Percentiles rank a stretch among this genome's conserved stretches.
Conservation (phyloP, 2,888 invertebrate genomes). For the Muscina levida region DNA sequence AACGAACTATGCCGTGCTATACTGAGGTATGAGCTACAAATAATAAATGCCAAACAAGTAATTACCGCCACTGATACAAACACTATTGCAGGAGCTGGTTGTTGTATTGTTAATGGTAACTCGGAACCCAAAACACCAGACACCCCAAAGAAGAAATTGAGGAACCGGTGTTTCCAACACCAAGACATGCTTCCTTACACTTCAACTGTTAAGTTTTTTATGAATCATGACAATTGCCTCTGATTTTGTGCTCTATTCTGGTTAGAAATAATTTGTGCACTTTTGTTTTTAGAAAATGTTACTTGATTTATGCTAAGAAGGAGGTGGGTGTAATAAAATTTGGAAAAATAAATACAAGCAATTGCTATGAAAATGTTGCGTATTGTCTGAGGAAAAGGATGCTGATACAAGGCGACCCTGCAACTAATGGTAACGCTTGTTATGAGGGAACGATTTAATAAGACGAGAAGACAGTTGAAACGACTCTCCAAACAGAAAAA, state of each 20-base stretch:
- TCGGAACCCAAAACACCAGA: conserved; percentile 43
- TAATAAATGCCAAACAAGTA: conserved; percentile 14
- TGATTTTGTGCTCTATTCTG: neutral
- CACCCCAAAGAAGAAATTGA: conserved; percentile 29
- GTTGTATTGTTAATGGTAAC: too few relatives aligned
- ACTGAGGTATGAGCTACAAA: neutral
- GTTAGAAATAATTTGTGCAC: neutral
- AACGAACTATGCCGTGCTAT: conserved; percentile 23
- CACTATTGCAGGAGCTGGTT: conserved; percentile 16
- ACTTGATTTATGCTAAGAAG: neutral
- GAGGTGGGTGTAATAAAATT: neutral
- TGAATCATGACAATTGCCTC: neutral
- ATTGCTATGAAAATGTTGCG: too few relatives aligned
- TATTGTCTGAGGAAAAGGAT: too few relatives aligned
- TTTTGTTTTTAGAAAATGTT: conserved; percentile 9
- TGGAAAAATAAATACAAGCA: too few relatives aligned
- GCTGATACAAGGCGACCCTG: too few relatives aligned
- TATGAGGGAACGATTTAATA: too few relatives aligned
- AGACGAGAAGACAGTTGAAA: too few relatives aligned
- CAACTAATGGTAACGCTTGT: too few relatives aligned
- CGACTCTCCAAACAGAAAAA: too few relatives aligned
- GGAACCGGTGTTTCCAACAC: conserved; percentile 55
- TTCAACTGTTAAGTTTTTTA: neutral
- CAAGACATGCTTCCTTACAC: conserved; percentile 25
- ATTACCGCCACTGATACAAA: conserved; percentile 44